Conservation (phyloP, 2,113 vertebrate species). For the Lates calcarifer region DNA sequence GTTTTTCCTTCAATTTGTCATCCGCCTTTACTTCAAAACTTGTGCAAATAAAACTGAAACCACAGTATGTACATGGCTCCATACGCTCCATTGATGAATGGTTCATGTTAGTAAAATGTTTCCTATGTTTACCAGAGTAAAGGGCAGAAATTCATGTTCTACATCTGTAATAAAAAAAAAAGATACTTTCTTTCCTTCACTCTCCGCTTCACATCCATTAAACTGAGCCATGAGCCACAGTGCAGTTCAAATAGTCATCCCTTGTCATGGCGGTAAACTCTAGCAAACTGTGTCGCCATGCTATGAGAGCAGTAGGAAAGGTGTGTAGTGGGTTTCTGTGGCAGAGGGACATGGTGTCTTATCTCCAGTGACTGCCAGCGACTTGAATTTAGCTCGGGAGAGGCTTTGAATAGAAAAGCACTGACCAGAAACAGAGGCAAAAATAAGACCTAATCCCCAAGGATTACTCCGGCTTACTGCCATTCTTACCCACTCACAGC, state of each 20-base stretch:
- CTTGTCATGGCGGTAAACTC: neutral
- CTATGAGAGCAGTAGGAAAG: slow-evolving; percentile 1
- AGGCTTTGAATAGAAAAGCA: slow-evolving; percentile 77
- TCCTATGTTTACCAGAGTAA: neutral
- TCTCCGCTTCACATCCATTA: neutral
- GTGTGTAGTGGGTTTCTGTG: slow-evolving; percentile 56
- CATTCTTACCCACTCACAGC: slow-evolving; percentile 78
- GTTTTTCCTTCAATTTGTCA: no score
- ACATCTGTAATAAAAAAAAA: neutral
- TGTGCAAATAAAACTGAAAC: slow-evolving; percentile 1
- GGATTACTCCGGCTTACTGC: slow-evolving; percentile 78
- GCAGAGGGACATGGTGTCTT: slow-evolving; percentile 44
- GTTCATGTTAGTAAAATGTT: neutral
- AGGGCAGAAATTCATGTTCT: neutral
- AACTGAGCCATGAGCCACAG: neutral
- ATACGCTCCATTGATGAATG: neutral
- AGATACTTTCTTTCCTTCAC: neutral
- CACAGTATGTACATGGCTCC: no score
- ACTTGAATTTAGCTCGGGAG: slow-evolving; percentile 71
- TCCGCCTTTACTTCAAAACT: neutral
- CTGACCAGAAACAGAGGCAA: slow-evolving; percentile 70
- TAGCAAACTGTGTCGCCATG: neutral
- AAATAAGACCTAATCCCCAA: slow-evolving; percentile 78
- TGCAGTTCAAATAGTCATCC: neutral
- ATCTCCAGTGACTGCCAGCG: slow-evolving; percentile 41